Evolutionary conservation across 2,888 invertebrate genomes (phyloP), one percentile per base, ranked within the genome.

Genomic region (Taenaris catops): DNA sequence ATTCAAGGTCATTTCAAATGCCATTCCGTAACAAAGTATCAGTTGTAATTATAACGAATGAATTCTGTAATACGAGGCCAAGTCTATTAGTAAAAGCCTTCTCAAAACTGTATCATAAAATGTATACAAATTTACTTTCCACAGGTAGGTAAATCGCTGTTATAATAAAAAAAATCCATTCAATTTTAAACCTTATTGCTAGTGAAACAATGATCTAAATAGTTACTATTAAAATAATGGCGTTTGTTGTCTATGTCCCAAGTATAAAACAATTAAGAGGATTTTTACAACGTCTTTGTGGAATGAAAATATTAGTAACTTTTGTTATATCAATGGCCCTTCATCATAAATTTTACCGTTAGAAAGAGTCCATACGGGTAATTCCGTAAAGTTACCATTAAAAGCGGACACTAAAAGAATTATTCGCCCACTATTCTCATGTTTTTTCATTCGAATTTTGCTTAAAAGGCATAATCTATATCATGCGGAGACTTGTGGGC

Each of bases 201-300:
- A n/a, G 38, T 10, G 8, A 1, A 4, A 38, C 41, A 50, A 37
- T 37, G 27, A 31, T 27, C 10, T 26, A 44, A 44, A 27, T 39
- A 26, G 33, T 50, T 18, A 33, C 17, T 24, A 27, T 25, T 8
- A 14, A 11, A 14, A 5, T 7, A 19, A n/a, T n/a, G n/a, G n/a
- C n/a, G n/a, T 25, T 19, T 9, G 16, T 20, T 23, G 14, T 20
- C 28, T 29, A 9, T 36, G 24, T 23, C 5, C 7, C 3, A 16
- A 32, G 3, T 38, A 11, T 41, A 63, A 59, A 59, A 58, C 58
- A 62, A 71, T 75, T 61, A 72, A 65, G 62, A 63, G n/a, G 54
- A 53, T 61, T 74, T 41, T 71, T 65, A 75, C 63, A 63, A 55
- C 56, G 35, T 32, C 61, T 72, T 72, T 73, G 67, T 62, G 49